phyloP scores from a whole-genome alignment of 2,797 vertebrate species.

The Gymnoscopelus microlampas region DNA sequence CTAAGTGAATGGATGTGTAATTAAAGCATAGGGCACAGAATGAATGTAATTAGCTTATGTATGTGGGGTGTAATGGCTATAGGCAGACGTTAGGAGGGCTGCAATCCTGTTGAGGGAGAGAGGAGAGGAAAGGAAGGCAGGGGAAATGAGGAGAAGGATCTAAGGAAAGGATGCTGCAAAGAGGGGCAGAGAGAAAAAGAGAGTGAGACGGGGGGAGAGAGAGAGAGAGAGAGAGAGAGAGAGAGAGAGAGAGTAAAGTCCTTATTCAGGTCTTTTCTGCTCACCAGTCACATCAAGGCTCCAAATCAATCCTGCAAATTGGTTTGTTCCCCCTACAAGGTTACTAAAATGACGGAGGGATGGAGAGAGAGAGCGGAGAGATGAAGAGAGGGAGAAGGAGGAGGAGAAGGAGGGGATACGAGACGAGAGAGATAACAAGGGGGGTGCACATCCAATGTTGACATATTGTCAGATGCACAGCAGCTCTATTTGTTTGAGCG shows the following conservation, averaged over 20 bases:
- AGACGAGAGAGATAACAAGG: neutral
- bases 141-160: neutral
- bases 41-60: slow-evolving; percentile 73
- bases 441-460: slow-evolving; percentile 59
- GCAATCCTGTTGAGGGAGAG: neutral
- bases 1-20: slow-evolving; percentile 66
- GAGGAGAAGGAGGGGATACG: neutral
- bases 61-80: slow-evolving; percentile 48
- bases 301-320: slow-evolving; percentile 86
- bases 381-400: slow-evolving; percentile 27
- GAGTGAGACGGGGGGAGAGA: slow-evolving; percentile 13
- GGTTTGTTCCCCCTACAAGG: slow-evolving; percentile 85
- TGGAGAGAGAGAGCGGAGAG: slow-evolving; percentile 13
- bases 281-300: slow-evolving; percentile 83
- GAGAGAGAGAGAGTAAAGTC: slow-evolving; percentile 67
- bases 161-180: slow-evolving; percentile 16
- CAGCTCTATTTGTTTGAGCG: neutral
- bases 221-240: slow-evolving; percentile 7
- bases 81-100: slow-evolving; percentile 32
- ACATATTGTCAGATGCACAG: slow-evolving; percentile 55
- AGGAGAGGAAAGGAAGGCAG: slow-evolving; percentile 3
- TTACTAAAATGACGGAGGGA: slow-evolving; percentile 79
- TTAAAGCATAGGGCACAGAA: slow-evolving; percentile 64
- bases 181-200: slow-evolving; percentile 28
- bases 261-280: slow-evolving; percentile 82